Evolutionary conservation across 2,113 vertebrate genomes (phyloP).

Genomic region (Erythrocebus patas): DNA sequence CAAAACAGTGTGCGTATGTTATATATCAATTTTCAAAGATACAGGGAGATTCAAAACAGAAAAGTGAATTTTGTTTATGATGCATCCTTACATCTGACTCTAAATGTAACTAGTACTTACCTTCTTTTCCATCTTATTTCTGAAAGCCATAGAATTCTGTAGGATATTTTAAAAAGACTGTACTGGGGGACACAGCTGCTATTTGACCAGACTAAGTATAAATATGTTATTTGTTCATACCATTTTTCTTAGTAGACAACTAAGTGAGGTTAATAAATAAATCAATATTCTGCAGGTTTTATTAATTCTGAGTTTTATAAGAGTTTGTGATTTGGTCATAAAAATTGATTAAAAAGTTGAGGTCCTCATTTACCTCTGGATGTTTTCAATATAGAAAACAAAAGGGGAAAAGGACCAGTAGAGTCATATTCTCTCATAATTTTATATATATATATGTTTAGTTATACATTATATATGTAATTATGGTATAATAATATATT

Average conservation of each 20-base stretch:
- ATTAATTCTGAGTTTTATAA: not conserved
- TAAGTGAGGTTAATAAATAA: not conserved
- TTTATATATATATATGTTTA: not conserved
- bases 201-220: not conserved
- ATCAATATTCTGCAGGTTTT: not conserved
- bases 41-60: not conserved
- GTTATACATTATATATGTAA: no score
- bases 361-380: not conserved
- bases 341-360: not conserved
- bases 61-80: not conserved
- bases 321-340: not conserved
- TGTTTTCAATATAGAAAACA: not conserved
- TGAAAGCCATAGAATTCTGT: not conserved
- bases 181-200: not conserved
- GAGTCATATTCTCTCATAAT: not conserved
- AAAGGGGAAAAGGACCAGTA: not conserved
- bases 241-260: conserved; percentile 14
- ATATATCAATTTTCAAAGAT: not conserved
- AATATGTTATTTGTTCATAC: not conserved
- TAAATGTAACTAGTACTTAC: not conserved
- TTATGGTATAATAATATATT: no score
- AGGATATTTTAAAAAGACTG: not conserved
- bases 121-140: not conserved
- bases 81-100: not conserved
- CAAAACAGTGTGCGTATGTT: not conserved